Conservation (phyloP, 1,140 invertebrate species). For the Hyles euphorbiae region DNA sequence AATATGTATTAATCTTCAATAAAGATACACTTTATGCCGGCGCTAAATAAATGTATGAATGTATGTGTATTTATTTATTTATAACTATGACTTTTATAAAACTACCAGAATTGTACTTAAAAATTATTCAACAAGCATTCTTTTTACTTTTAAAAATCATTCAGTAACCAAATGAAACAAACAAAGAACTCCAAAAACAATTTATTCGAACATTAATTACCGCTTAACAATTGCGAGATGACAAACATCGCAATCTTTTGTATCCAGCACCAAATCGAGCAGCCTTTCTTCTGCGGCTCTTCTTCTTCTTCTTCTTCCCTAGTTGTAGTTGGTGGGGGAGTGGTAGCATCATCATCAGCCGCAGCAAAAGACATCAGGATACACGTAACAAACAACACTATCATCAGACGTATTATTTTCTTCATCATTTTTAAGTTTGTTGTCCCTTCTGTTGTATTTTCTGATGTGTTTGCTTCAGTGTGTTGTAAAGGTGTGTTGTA, state of each 20-base stretch:
- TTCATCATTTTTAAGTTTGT: slow-evolving; percentile 10
- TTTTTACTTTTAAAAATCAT: too few relatives aligned
- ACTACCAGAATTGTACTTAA: too few relatives aligned
- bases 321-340: slow-evolving; percentile 31
- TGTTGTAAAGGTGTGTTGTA: background rate
- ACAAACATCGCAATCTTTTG: slow-evolving; percentile 73
- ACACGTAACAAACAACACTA: slow-evolving; percentile 28
- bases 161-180: background rate
- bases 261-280: slow-evolving; percentile 74
- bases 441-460: background rate
- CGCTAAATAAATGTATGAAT: too few relatives aligned
- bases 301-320: slow-evolving; percentile 62
- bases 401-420: slow-evolving; percentile 20
- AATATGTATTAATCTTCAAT: too few relatives aligned
- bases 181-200: too few relatives aligned
- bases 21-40: too few relatives aligned
- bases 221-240: slow-evolving; percentile 61
- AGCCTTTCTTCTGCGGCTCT: slow-evolving; percentile 51
- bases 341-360: slow-evolving; percentile 47
- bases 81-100: too few relatives aligned
- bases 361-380: slow-evolving; percentile 31
- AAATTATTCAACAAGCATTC: too few relatives aligned
- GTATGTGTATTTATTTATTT: too few relatives aligned
- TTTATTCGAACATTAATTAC: slow-evolving; percentile 19
- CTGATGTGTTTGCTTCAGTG: background rate